Conservation (phyloP, 2,797 vertebrate genomes). For the Catharus ustulatus region DNA sequence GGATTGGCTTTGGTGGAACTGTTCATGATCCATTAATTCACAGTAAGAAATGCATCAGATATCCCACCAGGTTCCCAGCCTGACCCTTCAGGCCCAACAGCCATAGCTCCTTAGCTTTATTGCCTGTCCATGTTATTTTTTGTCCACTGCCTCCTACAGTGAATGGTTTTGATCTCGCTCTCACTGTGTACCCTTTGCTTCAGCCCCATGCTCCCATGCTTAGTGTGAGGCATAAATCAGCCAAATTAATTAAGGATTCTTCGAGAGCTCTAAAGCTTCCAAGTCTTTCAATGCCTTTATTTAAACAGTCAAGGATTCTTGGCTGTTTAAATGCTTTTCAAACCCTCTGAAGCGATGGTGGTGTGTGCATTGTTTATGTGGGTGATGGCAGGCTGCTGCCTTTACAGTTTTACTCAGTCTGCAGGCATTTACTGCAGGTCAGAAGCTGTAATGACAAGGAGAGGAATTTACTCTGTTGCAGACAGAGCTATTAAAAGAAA, state of each 20-base stretch:
- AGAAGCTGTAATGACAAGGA: slow-evolving; percentile 48
- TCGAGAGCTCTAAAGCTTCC: neutral
- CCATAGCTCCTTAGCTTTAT: neutral
- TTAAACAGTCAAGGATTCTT: slow-evolving; percentile 40
- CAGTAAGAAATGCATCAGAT: neutral
- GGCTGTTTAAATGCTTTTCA: slow-evolving; percentile 9
- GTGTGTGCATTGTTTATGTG: slow-evolving; percentile 34
- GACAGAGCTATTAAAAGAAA: slow-evolving; percentile 74
- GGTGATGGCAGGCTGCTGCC: slow-evolving; percentile 24
- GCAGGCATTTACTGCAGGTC: slow-evolving; percentile 47
- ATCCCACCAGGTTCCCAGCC: neutral
- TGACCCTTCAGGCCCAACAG: neutral
- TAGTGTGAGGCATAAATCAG: slow-evolving; percentile 18
- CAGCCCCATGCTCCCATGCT: neutral
- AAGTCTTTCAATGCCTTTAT: neutral
- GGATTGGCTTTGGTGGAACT: neutral
- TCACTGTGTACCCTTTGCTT: neutral
- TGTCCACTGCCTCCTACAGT: neutral
- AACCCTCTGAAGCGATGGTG: slow-evolving; percentile 7
- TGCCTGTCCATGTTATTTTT: neutral
- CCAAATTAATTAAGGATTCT: slow-evolving; percentile 26
- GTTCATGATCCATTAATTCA: neutral
- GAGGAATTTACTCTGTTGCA: slow-evolving; percentile 62
- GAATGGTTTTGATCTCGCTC: neutral
- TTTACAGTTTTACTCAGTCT: slow-evolving; percentile 44